Conservation (phyloP, 2,888 invertebrate genomes). For the Shargacucullia verbasci region DNA sequence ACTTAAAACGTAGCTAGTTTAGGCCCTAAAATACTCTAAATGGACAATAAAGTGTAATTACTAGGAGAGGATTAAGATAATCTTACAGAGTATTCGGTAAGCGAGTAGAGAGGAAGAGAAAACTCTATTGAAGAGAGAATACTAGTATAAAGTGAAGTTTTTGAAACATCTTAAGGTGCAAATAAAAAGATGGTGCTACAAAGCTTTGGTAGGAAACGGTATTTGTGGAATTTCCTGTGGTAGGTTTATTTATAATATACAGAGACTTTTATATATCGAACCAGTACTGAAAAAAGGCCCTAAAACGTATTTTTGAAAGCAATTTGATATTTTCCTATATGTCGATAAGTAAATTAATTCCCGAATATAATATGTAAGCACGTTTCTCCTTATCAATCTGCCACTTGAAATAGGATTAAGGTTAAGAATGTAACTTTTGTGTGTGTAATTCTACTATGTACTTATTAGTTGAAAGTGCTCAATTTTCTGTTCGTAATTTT, state of each 20-base stretch:
- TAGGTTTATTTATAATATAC: neutral
- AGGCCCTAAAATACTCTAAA: too few relatives aligned
- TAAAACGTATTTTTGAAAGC: too few relatives aligned
- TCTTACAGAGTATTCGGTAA: too few relatives aligned
- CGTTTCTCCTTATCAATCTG: too few relatives aligned
- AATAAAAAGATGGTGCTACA: constrained; percentile 8
- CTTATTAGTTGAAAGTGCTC: constrained; percentile 2
- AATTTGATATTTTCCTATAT: too few relatives aligned
- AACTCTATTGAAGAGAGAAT: too few relatives aligned
- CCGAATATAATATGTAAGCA: too few relatives aligned
- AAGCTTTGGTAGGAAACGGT: neutral
- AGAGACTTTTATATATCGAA: neutral
- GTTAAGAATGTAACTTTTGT: neutral
- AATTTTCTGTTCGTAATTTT: constrained; percentile 4
- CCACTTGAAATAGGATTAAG: neutral
- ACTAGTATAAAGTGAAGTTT: too few relatives aligned
- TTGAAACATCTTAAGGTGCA: neutral
- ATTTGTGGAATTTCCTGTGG: neutral
- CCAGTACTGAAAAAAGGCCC: neutral
- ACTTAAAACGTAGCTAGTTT: too few relatives aligned
- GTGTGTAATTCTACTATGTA: neutral
- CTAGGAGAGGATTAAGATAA: too few relatives aligned
- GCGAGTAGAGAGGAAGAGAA: too few relatives aligned
- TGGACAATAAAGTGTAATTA: neutral
- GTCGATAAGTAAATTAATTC: too few relatives aligned